Evolutionary conservation across 1,140 invertebrate species (phyloP).

Genomic region (Bombus sibiricus): DNA sequence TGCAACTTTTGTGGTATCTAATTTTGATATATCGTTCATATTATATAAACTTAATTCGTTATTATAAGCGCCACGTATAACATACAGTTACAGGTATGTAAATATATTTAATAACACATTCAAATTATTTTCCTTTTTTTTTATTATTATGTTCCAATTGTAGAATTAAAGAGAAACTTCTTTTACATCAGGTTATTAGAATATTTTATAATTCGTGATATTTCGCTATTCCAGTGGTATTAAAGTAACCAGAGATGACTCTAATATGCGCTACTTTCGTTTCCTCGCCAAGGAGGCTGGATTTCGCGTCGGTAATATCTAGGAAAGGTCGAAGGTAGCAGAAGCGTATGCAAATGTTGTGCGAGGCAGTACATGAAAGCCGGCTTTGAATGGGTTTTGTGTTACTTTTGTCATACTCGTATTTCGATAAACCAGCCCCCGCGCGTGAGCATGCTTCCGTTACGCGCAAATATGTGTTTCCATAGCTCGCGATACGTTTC

Average conservation of each 20-base stretch:
- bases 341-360: conserved; percentile 43
- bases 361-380: conserved; percentile 25
- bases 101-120: not conserved
- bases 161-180: not conserved
- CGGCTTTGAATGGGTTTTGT: conserved; percentile 29
- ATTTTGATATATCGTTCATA: too few relatives aligned
- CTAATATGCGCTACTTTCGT: not conserved
- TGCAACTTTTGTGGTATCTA: not conserved
- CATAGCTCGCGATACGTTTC: conserved; percentile 12
- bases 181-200: not conserved
- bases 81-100: not conserved
- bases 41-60: not conserved
- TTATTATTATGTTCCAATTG: not conserved
- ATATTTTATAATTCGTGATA: not conserved
- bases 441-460: not conserved
- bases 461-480: conserved; percentile 36
- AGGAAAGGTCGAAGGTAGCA: conserved; percentile 11
- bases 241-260: not conserved
- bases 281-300: not conserved
- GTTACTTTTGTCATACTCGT: conserved; percentile 45
- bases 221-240: not conserved
- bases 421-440: conserved; percentile 45
- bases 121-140: not conserved
- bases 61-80: not conserved
- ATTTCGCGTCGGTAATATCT: not conserved